Evolutionary conservation across 2,888 invertebrate genomes (phyloP), one percentile per base, ranked within the genome.

Genomic region (Netelia melanura): DNA sequence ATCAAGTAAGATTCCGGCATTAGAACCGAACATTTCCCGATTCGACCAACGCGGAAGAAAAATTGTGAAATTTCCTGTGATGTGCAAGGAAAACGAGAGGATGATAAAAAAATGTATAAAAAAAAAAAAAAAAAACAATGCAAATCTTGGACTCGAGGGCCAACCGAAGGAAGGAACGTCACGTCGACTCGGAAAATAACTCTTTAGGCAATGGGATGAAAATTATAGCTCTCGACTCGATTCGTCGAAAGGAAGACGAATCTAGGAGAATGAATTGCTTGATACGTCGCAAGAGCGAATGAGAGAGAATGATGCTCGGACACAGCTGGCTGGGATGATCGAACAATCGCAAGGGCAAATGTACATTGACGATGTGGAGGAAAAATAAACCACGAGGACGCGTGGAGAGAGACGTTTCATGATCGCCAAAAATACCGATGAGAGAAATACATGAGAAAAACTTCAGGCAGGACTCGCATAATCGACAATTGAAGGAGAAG

Each of bases 1-100:
- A 93, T 93, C 93, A 93, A 93, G 93, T 94, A 94, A 94, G 93
- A 92, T 93, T 93, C 71, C 92, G 93, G 92, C 89, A 89, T 79
- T 86, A 86, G 84, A 88, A 81, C 81, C 44, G 38, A 54, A 8
- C 25, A 25, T 52, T 25, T 75, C 58, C 58, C 10, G 62, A 75
- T 52, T 54, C 10, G 48, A 56, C 17, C 30, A 25, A 17, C 71
- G 54, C 43, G n/a, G 17, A 9, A 38, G 38, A 30, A n/a, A 56
- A 6, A 38, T 38, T 38, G 6, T 1, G 38, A 38, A 38, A 38
- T 38, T 38, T 38, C 38, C 38, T 38, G 6, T 6, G 6, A 8
- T 21, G 38, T 38, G 38, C 38, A 38, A 38, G 38, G 9, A 14
- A 11, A 25, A 38, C 52, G 38, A 71, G 21, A 56, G 38, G 3